phyloP scores from a whole-genome alignment of 92 coral and sea anemone genomes.

The Parazoanthus swiftii region DNA sequence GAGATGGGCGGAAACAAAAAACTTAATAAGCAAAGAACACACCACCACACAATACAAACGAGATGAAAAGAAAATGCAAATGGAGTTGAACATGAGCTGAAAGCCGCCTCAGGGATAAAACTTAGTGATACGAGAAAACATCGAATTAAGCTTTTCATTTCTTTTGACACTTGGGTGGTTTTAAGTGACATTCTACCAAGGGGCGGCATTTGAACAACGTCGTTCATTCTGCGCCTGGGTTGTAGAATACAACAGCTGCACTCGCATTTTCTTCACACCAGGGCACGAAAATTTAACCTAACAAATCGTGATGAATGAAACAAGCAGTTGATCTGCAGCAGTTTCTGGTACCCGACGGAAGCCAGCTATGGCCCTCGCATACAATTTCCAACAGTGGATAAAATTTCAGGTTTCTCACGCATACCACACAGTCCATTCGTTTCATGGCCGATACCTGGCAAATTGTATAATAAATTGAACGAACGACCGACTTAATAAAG shows the following conservation, averaged over 20 bases:
- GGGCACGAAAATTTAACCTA: slow-evolving; percentile 19
- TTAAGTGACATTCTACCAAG: slow-evolving; percentile 62
- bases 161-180: slow-evolving; percentile 53
- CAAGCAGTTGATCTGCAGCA: slow-evolving; percentile 26
- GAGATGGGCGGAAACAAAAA: slow-evolving; percentile 44
- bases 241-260: slow-evolving; percentile 24
- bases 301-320: not conserved
- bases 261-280: slow-evolving; percentile 14
- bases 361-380: slow-evolving; percentile 16
- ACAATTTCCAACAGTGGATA: slow-evolving; percentile 7
- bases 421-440: slow-evolving; percentile 32
- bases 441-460: slow-evolving; percentile 43
- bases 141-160: slow-evolving; percentile 30
- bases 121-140: slow-evolving; percentile 3
- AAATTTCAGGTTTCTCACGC: slow-evolving; percentile 29
- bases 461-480: slow-evolving; percentile 14
- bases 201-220: slow-evolving; percentile 70
- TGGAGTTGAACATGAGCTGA: not conserved
- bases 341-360: not conserved
- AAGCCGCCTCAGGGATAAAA: slow-evolving; percentile 33
- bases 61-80: slow-evolving; percentile 43
- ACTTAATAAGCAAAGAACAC: slow-evolving; percentile 3
- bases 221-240: slow-evolving; percentile 46
- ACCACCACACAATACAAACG: slow-evolving; percentile 26
- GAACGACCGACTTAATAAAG: not conserved